Base-by-base conservation (phyloP, 2,888 invertebrate genomes). In the Graphium colonna region DNA sequence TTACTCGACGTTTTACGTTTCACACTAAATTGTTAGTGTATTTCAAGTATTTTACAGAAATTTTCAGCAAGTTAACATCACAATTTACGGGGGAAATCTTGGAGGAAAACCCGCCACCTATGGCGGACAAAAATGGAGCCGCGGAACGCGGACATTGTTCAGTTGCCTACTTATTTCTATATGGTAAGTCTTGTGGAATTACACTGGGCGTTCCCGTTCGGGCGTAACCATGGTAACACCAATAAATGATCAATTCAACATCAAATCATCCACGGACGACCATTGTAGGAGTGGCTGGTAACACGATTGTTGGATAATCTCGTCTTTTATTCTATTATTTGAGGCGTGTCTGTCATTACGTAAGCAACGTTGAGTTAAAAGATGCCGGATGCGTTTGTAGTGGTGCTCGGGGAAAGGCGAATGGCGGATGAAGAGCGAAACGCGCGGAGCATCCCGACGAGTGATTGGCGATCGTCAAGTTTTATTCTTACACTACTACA, bases 261-360 rank as follows among this genome's bases (percentile, higher is more conserved):
- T 53, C 53, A 33, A 49, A 49, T 44, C 28, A 53, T 60, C 63
- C 60, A 63, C 49, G 45, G 38, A 48, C 65, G 61, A 56, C 63
- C 62, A 61, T 57, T 57, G 75, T 72, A 78, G 80, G 78, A 75
- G 79, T 79, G 79, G 81, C 73, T 64, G 57, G 68, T 78, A 82
- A 79, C 69, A 68, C 69, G 82, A 79, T 83, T 71, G 60, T 60
- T 26, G 51, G 62, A 63, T 82, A 80, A 83, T 82, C 79, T 73
- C 62, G 55, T 69, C 65, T 69, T 64, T 71, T 59, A 72, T 67
- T 69, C 66, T 70, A 71, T 77, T 75, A 77, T 77, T 72, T 70
- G 61, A 79, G 77, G 76, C 76, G 78, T 74, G 64, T 74, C 72
- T 60, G 47, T 70, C 70, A 68, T 46, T 58, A 45, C 36, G 39